phyloP scores from a whole-genome alignment of 2,113 vertebrate species.

The Protobothrops flavoviridis region DNA sequence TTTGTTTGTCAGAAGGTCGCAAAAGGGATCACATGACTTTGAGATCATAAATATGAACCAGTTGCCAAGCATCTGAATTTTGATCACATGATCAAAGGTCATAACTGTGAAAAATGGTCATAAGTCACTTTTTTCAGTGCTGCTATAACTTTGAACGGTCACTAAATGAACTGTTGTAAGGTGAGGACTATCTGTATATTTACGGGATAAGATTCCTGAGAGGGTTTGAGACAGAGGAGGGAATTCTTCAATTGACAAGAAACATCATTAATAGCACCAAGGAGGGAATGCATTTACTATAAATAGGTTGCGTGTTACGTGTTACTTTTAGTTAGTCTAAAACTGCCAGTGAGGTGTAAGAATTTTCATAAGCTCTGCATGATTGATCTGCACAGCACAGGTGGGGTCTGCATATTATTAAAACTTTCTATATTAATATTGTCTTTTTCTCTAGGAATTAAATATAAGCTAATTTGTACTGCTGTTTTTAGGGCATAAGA shows the following conservation, averaged over 20 bases:
- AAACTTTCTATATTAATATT: conserved; percentile 36
- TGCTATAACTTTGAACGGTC: background rate
- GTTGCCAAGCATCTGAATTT: no score
- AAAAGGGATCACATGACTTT: no score
- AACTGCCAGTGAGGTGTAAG: conserved; percentile 30
- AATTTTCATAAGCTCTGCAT: conserved; percentile 8
- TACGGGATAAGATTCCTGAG: background rate
- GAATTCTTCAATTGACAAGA: conserved; percentile 39
- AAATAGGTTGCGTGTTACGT: conserved; percentile 32
- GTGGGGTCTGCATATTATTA: conserved; percentile 1
- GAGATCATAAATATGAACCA: no score
- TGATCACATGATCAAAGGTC: no score
- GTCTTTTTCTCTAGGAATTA: conserved; percentile 29
- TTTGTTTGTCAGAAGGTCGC: no score
- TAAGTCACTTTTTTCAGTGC: background rate
- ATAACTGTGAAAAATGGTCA: no score
- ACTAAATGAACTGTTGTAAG: background rate
- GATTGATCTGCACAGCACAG: background rate
- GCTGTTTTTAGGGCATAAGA: background rate
- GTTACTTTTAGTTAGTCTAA: conserved; percentile 50
- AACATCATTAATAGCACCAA: conserved; percentile 23
- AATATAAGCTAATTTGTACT: background rate
- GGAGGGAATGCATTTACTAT: conserved; percentile 53
- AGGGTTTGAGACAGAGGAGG: conserved; percentile 14
- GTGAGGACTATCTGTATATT: background rate